phyloP scores from a whole-genome alignment of 2,888 invertebrate species.

The Megaustenia siamemsis region DNA sequence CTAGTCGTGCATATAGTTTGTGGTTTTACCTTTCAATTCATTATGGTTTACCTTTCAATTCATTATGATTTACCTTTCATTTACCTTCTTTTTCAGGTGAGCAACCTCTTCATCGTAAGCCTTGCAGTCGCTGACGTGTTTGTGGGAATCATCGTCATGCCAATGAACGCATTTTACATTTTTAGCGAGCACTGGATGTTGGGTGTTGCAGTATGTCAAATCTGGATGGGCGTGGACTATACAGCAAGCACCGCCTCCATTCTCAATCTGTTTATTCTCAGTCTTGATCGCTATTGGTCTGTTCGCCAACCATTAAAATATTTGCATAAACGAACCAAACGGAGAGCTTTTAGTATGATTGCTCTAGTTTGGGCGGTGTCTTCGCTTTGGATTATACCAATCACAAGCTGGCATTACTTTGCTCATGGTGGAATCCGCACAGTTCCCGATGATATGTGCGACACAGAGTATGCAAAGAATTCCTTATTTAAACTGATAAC shows the following conservation, averaged over 20 bases:
- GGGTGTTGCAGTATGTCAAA: slow-evolving; percentile 82
- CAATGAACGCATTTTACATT: slow-evolving; percentile 81
- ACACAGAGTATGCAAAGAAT: slow-evolving; percentile 82
- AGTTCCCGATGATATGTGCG: slow-evolving; percentile 79
- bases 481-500: slow-evolving; percentile 81
- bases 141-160: slow-evolving; percentile 82
- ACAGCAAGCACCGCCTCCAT: slow-evolving; percentile 84
- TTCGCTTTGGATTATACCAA: slow-evolving; percentile 81
- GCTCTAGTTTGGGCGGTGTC: slow-evolving; percentile 81
- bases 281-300: slow-evolving; percentile 82
- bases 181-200: slow-evolving; percentile 81
- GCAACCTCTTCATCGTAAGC: slow-evolving; percentile 82
- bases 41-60: too few relatives aligned
- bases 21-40: too few relatives aligned
- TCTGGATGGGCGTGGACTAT: slow-evolving; percentile 84
- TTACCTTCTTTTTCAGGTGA: slow-evolving; percentile 78
- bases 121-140: slow-evolving; percentile 82
- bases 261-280: slow-evolving; percentile 82
- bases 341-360: slow-evolving; percentile 81
- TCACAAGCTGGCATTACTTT: slow-evolving; percentile 81
- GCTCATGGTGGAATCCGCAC: slow-evolving; percentile 74
- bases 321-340: slow-evolving; percentile 81
- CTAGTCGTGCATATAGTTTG: too few relatives aligned
- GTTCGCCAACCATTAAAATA: slow-evolving; percentile 82
- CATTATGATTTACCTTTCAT: too few relatives aligned